Evolutionary conservation across 2,888 invertebrate species (phyloP).

Genomic region (Sminthurides aquaticus): DNA sequence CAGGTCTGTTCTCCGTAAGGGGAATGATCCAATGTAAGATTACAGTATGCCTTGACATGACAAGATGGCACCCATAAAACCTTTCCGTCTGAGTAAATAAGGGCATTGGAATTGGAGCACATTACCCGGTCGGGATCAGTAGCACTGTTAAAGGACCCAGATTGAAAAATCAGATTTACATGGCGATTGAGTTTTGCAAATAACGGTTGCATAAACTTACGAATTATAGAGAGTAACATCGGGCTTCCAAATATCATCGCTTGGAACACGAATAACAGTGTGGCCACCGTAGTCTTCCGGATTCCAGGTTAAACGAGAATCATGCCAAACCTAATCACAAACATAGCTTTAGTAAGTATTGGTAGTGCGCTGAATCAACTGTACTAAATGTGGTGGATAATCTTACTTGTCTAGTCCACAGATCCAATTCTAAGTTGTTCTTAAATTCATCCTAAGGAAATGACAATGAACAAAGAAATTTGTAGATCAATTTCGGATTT

Average conservation of each 20-base stretch:
- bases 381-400: no score
- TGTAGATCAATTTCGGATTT: neutral
- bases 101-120: slow-evolving; percentile 28
- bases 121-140: slow-evolving; percentile 16
- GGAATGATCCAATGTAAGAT: slow-evolving; percentile 20
- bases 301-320: slow-evolving; percentile 31
- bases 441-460: slow-evolving; percentile 6
- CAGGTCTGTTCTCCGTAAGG: slow-evolving; percentile 33
- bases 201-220: slow-evolving; percentile 22
- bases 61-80: slow-evolving; percentile 34
- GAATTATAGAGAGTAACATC: slow-evolving; percentile 34
- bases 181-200: no score
- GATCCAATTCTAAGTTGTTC: neutral
- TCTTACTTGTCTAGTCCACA: slow-evolving; percentile 7
- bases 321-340: slow-evolving; percentile 24
- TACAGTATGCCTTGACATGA: slow-evolving; percentile 26
- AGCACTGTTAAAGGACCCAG: neutral
- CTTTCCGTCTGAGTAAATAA: slow-evolving; percentile 27
- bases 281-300: slow-evolving; percentile 22
- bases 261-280: slow-evolving; percentile 25
- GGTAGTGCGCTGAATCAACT: no score
- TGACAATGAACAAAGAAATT: neutral
- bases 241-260: slow-evolving; percentile 30
- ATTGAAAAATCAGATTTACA: neutral
- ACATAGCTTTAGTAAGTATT: no score